Evolutionary conservation across 2,113 vertebrate genomes (phyloP).

Genomic region (Camelus bactrianus): DNA sequence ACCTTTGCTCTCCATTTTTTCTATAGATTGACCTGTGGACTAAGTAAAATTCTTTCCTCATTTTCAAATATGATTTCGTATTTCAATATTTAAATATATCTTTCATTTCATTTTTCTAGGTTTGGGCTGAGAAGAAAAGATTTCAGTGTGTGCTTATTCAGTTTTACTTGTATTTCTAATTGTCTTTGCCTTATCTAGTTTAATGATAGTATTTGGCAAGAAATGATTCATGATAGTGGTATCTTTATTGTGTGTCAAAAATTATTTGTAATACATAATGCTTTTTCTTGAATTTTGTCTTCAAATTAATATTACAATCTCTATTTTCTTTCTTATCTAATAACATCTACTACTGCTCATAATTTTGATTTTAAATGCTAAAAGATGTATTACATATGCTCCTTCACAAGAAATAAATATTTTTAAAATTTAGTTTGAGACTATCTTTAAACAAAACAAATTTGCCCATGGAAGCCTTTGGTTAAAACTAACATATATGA

Average conservation of each 20-base stretch:
- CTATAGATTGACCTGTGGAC: not conserved
- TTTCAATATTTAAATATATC: not conserved
- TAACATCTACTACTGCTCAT: not conserved
- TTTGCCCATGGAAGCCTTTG: not conserved
- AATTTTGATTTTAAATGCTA: constrained; percentile 16
- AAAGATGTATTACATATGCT: not conserved
- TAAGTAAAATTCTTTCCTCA: not conserved
- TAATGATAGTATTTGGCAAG: not conserved
- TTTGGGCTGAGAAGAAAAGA: not conserved
- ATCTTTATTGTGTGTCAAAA: constrained; percentile 8
- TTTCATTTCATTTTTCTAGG: not conserved
- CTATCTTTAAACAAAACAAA: constrained; percentile 22
- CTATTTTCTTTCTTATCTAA: not conserved
- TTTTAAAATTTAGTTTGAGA: constrained; percentile 6
- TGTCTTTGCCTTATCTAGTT: not conserved
- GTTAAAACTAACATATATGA: not conserved
- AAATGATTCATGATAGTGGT: not conserved
- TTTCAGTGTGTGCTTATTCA: not conserved
- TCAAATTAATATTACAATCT: not conserved
- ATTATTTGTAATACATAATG: not conserved
- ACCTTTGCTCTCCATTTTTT: not conserved
- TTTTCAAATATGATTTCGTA: constrained; percentile 31
- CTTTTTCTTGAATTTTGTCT: not conserved
- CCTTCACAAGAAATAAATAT: not conserved
- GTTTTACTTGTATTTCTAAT: constrained; percentile 1